phyloP scores from a whole-genome alignment of 2,888 invertebrate species.

The Dicyrtoma fusca region DNA sequence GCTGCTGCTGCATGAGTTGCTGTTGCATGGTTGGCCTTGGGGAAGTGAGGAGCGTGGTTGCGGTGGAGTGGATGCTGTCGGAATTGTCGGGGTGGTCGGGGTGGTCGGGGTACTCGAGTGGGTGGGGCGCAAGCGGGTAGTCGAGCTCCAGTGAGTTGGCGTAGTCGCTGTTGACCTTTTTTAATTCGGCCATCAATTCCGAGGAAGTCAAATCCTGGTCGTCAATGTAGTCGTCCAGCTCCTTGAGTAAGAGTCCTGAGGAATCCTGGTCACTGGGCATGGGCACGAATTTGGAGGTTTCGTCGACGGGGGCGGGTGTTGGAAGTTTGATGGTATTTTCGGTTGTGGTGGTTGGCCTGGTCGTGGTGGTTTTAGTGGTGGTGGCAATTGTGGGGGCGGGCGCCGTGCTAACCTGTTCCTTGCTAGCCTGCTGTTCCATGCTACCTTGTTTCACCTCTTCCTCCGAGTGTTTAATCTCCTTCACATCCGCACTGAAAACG shows the following conservation, averaged over 20 bases:
- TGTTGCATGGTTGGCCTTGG: conserved; percentile 22
- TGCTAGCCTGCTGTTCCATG: neutral
- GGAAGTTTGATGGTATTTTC: neutral
- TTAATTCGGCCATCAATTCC: conserved; percentile 47
- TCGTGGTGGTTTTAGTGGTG: conserved; percentile 1
- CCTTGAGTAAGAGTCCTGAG: conserved; percentile 34
- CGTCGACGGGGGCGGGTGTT: neutral
- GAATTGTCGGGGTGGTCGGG: conserved; percentile 53
- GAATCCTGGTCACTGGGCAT: conserved; percentile 1
- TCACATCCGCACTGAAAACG: conserved; percentile 15
- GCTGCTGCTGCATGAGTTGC: neutral
- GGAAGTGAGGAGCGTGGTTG: neutral
- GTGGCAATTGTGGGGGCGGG: neutral
- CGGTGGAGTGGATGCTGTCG: conserved; percentile 38
- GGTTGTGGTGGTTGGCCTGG: conserved; percentile 12
- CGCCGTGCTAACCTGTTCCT: neutral
- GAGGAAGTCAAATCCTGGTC: conserved; percentile 49
- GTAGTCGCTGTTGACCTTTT: conserved; percentile 45
- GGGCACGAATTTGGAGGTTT: conserved; percentile 6
- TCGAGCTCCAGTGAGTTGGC: conserved; percentile 51
- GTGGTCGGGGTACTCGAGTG: conserved; percentile 54
- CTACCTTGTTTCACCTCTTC: conserved; percentile 15
- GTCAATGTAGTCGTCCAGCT: conserved; percentile 27
- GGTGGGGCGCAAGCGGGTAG: conserved; percentile 51
- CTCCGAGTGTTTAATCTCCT: conserved; percentile 21